These are phyloP conservation scores for Drosophila tsacasi DNA, from an alignment of 1,140 invertebrate species.

Conservation along the genomic window DNA sequence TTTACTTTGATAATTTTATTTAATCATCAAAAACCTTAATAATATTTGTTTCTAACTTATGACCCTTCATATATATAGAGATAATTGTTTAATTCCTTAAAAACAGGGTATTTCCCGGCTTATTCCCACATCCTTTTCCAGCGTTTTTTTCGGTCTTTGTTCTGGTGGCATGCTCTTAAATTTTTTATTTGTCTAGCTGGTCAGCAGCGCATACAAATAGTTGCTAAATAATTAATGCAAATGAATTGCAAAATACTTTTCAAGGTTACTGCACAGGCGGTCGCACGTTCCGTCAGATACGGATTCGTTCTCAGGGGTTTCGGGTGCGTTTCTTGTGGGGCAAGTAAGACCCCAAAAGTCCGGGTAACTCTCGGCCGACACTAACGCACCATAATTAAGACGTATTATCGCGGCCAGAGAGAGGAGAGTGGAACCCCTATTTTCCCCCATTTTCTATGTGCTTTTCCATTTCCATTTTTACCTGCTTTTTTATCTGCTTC, in stretches of 20 bases:
- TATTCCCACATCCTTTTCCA: background rate
- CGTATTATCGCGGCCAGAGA: conserved; percentile 24
- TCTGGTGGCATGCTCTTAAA: conserved; percentile 9
- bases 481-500: conserved; percentile 18
- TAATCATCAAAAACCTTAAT: background rate
- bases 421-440: background rate
- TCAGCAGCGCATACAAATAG: conserved; percentile 59
- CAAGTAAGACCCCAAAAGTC: conserved; percentile 17
- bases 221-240: conserved; percentile 76
- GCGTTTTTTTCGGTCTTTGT: conserved; percentile 8
- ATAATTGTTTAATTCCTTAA: background rate
- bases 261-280: conserved; percentile 57
- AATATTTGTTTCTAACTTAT: too few relatives aligned
- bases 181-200: conserved; percentile 64
- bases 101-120: background rate
- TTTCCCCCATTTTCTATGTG: background rate
- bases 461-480: conserved; percentile 8
- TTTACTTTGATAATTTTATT: background rate
- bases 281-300: background rate
- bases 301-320: background rate
- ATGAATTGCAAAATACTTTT: conserved; percentile 78
- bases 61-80: background rate
- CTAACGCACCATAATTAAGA: conserved; percentile 68
- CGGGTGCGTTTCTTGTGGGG: conserved; percentile 1
- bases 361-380: conserved; percentile 30